Evolutionary conservation across 1,140 invertebrate genomes (phyloP).

Genomic region (Drosophila aff.): DNA sequence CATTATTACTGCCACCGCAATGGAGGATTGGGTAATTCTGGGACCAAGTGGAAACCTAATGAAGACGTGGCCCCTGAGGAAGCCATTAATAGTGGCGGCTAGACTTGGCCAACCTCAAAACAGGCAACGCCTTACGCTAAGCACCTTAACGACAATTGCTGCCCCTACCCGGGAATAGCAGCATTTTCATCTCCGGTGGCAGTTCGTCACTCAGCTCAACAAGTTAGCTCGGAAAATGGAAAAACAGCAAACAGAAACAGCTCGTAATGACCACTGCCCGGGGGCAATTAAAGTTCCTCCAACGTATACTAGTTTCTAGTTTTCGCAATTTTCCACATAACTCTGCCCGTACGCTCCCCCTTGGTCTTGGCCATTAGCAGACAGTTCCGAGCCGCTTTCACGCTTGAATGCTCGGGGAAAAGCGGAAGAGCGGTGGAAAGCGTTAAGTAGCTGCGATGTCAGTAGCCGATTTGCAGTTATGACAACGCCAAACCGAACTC

Average conservation of each 20-base stretch:
- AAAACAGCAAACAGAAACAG: conserved; percentile 9
- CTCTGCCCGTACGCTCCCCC: conserved; percentile 8
- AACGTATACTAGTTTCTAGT: conserved; percentile 33
- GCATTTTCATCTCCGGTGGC: conserved; percentile 36
- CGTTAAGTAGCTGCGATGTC: conserved; percentile 58
- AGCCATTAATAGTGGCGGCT: conserved; percentile 56
- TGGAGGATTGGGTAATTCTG: conserved; percentile 18
- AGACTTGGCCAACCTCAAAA: conserved; percentile 39
- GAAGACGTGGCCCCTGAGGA: conserved; percentile 51
- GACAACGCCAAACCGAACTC: conserved; percentile 45
- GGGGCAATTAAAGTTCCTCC: conserved; percentile 72
- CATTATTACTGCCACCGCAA: conserved; percentile 27
- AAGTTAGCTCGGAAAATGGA: conserved; percentile 39
- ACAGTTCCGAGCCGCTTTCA: conserved; percentile 64
- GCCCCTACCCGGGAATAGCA: conserved; percentile 13
- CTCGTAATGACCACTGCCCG: conserved; percentile 59
- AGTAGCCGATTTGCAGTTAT: conserved; percentile 71
- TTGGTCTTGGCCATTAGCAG: conserved; percentile 31
- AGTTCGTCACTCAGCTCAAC: conserved; percentile 62
- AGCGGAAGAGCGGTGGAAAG: conserved; percentile 13
- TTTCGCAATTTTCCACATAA: conserved; percentile 60
- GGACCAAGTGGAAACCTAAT: conserved; percentile 27
- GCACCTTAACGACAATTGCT: conserved; percentile 76
- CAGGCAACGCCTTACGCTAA: conserved; percentile 64
- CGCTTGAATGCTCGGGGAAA: conserved; percentile 39